Evolutionary conservation across 1,140 invertebrate species (phyloP), one percentile per base, ranked within the genome.

Genomic region (Steinernema feltiae): DNA sequence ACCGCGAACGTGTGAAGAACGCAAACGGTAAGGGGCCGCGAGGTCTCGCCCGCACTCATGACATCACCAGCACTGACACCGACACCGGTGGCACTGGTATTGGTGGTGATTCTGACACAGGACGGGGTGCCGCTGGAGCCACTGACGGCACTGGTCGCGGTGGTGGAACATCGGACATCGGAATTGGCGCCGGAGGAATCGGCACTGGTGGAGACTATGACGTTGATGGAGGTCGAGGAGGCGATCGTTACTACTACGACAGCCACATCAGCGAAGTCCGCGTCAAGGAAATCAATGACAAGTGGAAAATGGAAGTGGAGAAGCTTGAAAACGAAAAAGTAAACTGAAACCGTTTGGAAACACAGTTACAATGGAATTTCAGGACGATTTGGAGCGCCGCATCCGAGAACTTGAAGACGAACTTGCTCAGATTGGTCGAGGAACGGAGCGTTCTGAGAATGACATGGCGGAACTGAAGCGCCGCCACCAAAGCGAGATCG

Each of bases 241-340:
- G 69, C 69, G 69, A 21, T 69, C 3, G 69, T 31, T 77, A 27
- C 35, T 74, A 77, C 75, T 81, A 85, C 69, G 84, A 86, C 75
- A 72, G 80, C 24, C 83, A 86, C 70, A 82, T 85, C 24, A 73
- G 78, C 30, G 85, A 86, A 72, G 80, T 81, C 31, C 75, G 80
- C 21, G 82, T 86, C 69, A 82, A 79, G 69, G 85, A 86, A 31
- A 76, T 85, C 75, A 83, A 86, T 69, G 83, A 86, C 78, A 85
- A 83, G 71, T 85, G 84, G 83, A 82, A 81, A 69, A 70, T 79
- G 27, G 79, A 86, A 73, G 76, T 85, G 15, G 85, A 86, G 30
- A 84, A 80, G 70, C 70, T 85, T 18, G 84, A 85, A 48, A 85
- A 85, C 72, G 85, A 85, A 70, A 86, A 86, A 74, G 81, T 81